phyloP scores from a whole-genome alignment of 2,888 invertebrate species.

The Parnassius apollo region DNA sequence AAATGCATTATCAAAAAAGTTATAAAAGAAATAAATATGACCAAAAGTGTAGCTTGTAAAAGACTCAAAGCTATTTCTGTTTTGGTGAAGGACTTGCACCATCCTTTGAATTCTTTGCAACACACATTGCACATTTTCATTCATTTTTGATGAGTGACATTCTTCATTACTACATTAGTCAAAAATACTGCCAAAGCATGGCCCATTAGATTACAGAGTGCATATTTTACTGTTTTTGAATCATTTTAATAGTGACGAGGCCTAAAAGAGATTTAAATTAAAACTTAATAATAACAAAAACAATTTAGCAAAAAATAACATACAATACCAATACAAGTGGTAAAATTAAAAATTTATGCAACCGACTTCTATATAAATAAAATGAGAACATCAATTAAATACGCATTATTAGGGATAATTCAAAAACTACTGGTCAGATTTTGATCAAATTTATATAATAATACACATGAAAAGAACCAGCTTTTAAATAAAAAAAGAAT shows the following conservation, averaged over 20 bases:
- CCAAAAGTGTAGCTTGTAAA: constrained; percentile 49
- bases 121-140: constrained; percentile 55
- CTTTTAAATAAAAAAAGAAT: too few species aligned
- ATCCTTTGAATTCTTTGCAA: constrained; percentile 56
- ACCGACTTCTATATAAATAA: too few species aligned
- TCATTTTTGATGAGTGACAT: constrained; percentile 36
- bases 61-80: constrained; percentile 50
- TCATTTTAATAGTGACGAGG: not conserved
- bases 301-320: too few species aligned
- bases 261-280: constrained; percentile 10
- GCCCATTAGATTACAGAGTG: constrained; percentile 7
- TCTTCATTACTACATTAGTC: constrained; percentile 11
- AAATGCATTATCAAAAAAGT: constrained; percentile 59
- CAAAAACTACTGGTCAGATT: too few species aligned
- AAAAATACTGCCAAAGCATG: constrained; percentile 34
- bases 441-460: too few species aligned
- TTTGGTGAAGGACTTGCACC: constrained; percentile 65
- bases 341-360: too few species aligned
- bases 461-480: too few species aligned
- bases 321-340: too few species aligned
- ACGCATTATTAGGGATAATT: too few species aligned
- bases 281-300: too few species aligned
- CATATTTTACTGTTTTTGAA: constrained; percentile 4
- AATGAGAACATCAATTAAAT: too few species aligned
- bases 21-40: constrained; percentile 47